These are phyloP conservation scores for Melanogrammus aeglefinus DNA, from an alignment of 2,797 vertebrate species.

Conservation along the genomic window DNA sequence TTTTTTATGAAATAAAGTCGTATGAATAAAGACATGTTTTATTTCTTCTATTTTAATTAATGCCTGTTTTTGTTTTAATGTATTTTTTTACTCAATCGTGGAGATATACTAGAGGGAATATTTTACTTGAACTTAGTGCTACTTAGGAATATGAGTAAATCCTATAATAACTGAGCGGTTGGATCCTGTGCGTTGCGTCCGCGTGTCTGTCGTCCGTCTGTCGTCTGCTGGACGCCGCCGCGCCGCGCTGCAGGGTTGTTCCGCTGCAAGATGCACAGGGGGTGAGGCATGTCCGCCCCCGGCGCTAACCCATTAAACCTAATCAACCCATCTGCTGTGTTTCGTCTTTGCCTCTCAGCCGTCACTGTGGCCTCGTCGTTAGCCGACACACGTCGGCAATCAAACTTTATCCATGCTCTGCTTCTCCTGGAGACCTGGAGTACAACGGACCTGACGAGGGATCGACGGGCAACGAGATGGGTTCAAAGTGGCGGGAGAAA, in stretches of 20 bases:
- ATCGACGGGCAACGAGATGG: no score
- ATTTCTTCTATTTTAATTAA: constrained; percentile 54
- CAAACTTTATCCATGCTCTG: no score
- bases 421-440: no score
- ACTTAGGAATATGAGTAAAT: constrained; percentile 23
- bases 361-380: neutral
- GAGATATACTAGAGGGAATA: constrained; percentile 45
- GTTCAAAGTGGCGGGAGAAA: no score
- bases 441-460: no score
- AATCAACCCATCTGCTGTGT: constrained; percentile 65
- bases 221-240: constrained; percentile 46
- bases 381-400: no score
- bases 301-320: constrained; percentile 72
- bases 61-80: constrained; percentile 50
- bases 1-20: constrained; percentile 57
- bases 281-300: constrained; percentile 39
- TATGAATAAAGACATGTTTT: constrained; percentile 41
- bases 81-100: constrained; percentile 51
- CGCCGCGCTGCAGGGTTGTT: constrained; percentile 53
- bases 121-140: constrained; percentile 62
- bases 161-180: neutral
- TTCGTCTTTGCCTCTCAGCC: constrained; percentile 26
- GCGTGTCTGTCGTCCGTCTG: constrained; percentile 54
- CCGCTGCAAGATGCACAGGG: constrained; percentile 28
- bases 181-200: neutral